Evolutionary conservation across 2,888 invertebrate species (phyloP), one percentile per base, ranked within the genome.

Genomic region (Athalia cordata): DNA sequence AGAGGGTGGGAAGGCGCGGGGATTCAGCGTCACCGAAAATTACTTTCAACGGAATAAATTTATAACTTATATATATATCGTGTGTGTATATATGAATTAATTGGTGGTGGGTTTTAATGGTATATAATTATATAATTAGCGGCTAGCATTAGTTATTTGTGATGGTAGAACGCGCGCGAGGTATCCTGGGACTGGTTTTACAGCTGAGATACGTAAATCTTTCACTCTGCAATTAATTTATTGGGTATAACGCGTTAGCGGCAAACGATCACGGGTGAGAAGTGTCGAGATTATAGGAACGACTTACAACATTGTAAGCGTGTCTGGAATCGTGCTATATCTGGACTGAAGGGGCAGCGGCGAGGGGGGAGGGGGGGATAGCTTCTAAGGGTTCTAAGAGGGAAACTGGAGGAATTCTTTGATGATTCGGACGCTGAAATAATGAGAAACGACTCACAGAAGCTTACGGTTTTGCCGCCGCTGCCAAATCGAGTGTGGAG

Each of bases 91-190:
- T 70, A 78, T 83, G 82, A 83, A 86, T 87, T 87, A 86, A 87
- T 88, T 84, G 85, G 81, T 82, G 82, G 81, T 81, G 80, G 86
- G 86, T 86, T 86, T 82, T 87, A 87, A 89, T 86, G 87, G 86
- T 85, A 87, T 87, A 86, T 88, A 89, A 89, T 90, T 89, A 90
- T 86, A 86, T 87, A 89, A 89, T 90, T 89, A 89, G 87, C 85
- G 70, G 55, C 45, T 83, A 64, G 83, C 86, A 86, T 87, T 88
- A 86, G 86, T 85, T 29, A 29, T 29, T 29, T 29, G 29, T 29
- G 29, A 29, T 29, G 29, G 29, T 29, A 29, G 29, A 29, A 29
- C 84, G 83, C 85, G 86, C 82, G 66, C 86, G 88, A 29, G 29
- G 29, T 29, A 29, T 29, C 29, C 29, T 29, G 29, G 29, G 29